These are phyloP conservation scores for Deroptyus accipitrinus DNA, from an alignment of 2,113 vertebrate genomes.

Conservation along the genomic window DNA sequence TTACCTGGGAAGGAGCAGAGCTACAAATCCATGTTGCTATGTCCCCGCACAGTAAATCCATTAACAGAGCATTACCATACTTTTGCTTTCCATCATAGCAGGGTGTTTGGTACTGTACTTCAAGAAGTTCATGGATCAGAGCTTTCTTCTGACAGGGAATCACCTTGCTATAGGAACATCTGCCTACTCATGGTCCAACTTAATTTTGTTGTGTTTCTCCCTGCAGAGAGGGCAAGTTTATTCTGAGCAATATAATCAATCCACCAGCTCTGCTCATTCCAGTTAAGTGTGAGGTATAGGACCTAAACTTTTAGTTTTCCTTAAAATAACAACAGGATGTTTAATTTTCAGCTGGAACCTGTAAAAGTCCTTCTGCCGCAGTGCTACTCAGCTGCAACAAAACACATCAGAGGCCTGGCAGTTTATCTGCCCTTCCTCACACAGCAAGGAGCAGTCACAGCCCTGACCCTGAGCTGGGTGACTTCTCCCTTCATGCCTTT, in stretches of 20 bases:
- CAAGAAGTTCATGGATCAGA: background rate
- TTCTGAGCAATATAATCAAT: background rate
- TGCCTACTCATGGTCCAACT: background rate
- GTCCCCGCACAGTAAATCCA: background rate
- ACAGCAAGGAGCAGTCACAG: background rate
- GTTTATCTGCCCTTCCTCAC: background rate
- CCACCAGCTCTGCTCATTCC: background rate
- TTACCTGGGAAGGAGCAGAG: background rate
- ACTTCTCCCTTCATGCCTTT: background rate
- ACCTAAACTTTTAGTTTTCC: background rate
- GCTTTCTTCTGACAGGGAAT: background rate
- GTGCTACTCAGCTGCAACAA: background rate
- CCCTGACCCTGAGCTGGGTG: background rate
- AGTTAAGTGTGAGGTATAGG: background rate
- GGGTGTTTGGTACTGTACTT: accelerated
- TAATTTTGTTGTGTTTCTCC: background rate
- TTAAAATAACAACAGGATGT: background rate
- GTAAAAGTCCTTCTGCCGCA: background rate
- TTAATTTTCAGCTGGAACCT: background rate
- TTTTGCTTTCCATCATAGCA: background rate
- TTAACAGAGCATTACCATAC: background rate
- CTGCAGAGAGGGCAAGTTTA: background rate
- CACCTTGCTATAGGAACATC: background rate
- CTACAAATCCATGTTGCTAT: background rate
- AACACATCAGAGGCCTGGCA: background rate